Evolutionary conservation across 1,140 invertebrate genomes (phyloP).

Genomic region (Latrodectus geometricus): DNA sequence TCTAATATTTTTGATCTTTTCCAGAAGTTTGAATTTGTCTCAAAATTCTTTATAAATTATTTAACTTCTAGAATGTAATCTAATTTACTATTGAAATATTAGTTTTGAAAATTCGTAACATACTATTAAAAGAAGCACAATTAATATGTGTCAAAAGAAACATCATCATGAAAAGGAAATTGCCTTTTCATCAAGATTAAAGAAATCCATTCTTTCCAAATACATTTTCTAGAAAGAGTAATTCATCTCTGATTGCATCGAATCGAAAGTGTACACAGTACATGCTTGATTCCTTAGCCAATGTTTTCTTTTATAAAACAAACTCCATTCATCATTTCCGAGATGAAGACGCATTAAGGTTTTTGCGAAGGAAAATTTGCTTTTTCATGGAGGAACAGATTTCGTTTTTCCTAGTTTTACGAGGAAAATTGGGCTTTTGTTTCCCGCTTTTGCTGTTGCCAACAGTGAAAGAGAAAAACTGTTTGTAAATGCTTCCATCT

Average conservation of each 20-base stretch:
- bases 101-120: too few species aligned
- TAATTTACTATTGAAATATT: too few species aligned
- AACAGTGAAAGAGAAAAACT: not conserved
- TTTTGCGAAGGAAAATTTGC: not conserved
- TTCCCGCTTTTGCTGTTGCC: not conserved
- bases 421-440: not conserved
- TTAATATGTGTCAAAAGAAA: not conserved
- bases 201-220: not conserved
- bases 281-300: not conserved
- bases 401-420: not conserved
- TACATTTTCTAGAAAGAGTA: not conserved
- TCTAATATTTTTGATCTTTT: too few species aligned
- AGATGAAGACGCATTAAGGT: constrained; percentile 30
- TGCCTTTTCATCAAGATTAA: not conserved
- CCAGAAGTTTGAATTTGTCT: too few species aligned
- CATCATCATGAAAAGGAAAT: not conserved
- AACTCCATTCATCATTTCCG: constrained; percentile 6
- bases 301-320: constrained; percentile 18
- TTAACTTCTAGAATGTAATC: too few species aligned
- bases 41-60: too few species aligned
- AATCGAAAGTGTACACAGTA: constrained; percentile 3
- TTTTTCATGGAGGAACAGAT: not conserved
- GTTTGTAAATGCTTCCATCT: constrained; percentile 3
- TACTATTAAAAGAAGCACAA: too few species aligned
- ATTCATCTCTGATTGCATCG: not conserved